These are phyloP conservation scores for Andrena camellia DNA, from an alignment of 2,888 invertebrate genomes.

Conservation along the genomic window DNA sequence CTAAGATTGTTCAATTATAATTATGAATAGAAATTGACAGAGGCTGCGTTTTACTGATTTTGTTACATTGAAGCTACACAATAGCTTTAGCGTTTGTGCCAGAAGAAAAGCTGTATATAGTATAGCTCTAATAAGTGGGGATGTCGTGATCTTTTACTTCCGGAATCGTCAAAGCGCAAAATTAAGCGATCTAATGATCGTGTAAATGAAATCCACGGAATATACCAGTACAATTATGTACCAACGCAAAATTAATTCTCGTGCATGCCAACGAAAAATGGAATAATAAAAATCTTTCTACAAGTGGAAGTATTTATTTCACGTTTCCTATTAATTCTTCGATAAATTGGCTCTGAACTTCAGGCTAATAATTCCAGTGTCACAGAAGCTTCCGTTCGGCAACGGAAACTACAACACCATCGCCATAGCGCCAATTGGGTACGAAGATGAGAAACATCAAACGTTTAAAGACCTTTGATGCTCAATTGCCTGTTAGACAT, in stretches of 20 bases:
- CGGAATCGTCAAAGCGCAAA: too few species aligned
- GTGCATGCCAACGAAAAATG: not conserved
- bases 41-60: too few species aligned
- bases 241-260: not conserved
- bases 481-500: slow-evolving; percentile 74
- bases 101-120: too few species aligned
- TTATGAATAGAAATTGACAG: too few species aligned
- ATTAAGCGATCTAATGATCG: too few species aligned
- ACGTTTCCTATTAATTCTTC: slow-evolving; percentile 12
- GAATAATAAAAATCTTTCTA: slow-evolving; percentile 3
- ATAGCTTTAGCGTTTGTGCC: too few species aligned
- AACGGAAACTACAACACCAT: slow-evolving; percentile 68
- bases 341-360: slow-evolving; percentile 40
- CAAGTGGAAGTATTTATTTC: not conserved
- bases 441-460: slow-evolving; percentile 70
- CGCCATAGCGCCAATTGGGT: slow-evolving; percentile 60
- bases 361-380: slow-evolving; percentile 48
- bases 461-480: slow-evolving; percentile 79
- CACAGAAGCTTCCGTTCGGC: slow-evolving; percentile 63
- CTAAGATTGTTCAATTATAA: too few species aligned
- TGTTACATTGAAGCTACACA: too few species aligned
- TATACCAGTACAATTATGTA: too few species aligned
- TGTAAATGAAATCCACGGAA: too few species aligned
- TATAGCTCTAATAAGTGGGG: too few species aligned
- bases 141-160: too few species aligned